These are phyloP conservation scores for Crocodylus rhombifer DNA, from an alignment of 2,797 vertebrate genomes.

Conservation along the genomic window DNA sequence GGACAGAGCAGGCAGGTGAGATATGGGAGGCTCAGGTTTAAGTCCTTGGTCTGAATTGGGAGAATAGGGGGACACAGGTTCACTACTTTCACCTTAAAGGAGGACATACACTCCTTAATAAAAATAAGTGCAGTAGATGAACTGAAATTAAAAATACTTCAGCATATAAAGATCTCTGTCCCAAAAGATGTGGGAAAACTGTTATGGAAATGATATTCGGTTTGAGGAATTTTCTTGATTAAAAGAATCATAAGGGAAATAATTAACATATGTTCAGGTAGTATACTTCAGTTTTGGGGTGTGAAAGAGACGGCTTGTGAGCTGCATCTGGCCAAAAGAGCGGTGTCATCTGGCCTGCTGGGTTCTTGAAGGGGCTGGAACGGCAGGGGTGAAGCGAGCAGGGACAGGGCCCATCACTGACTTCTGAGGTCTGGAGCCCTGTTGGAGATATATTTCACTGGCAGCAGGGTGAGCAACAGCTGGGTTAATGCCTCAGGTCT, in stretches of 20 bases:
- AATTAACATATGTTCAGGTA: background rate
- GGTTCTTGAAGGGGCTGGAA: no score
- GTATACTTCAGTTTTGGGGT: background rate
- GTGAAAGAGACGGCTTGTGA: no score
- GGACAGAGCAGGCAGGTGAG: background rate
- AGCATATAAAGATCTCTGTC: background rate
- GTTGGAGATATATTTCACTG: no score
- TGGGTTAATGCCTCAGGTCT: no score
- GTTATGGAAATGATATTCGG: background rate
- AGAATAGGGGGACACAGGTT: accelerated
- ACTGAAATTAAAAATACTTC: background rate
- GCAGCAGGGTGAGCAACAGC: no score
- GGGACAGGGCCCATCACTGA: no score
- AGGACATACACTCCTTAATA: background rate
- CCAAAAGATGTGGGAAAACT: background rate
- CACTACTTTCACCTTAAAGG: background rate
- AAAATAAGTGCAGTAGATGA: background rate
- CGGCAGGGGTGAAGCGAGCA: no score
- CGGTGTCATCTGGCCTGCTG: no score
- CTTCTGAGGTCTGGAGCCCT: no score
- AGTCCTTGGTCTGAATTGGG: background rate
- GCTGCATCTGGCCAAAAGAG: no score
- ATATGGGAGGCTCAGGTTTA: background rate
- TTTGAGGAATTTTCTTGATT: background rate
- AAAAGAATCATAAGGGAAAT: accelerated